These are phyloP conservation scores for Trissolcus brochymenae DNA, from an alignment of 2,888 invertebrate genomes.

Conservation along the genomic window DNA sequence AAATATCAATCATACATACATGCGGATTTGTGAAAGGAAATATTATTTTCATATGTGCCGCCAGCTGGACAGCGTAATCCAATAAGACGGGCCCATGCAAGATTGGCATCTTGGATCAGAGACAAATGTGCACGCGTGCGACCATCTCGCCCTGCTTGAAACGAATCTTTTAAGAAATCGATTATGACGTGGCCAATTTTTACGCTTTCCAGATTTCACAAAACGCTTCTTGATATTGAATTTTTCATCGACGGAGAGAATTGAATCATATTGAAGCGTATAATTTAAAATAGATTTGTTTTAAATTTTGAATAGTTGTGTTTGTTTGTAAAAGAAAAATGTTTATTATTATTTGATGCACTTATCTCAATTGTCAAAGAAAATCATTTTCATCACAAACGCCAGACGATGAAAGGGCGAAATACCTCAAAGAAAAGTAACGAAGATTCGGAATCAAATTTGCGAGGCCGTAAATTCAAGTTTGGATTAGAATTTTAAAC, in stretches of 20 bases:
- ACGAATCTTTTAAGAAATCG: conserved; percentile 41
- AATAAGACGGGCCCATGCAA: conserved; percentile 67
- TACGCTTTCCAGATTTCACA: conserved; percentile 25
- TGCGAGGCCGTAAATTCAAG: conserved; percentile 10
- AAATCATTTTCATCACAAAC: conserved; percentile 12
- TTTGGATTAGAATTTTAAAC: conserved; percentile 33
- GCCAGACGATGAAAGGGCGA: conserved; percentile 19
- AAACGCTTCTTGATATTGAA: conserved; percentile 21
- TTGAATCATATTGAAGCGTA: neutral
- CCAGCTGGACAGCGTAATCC: conserved; percentile 66
- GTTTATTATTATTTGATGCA: neutral
- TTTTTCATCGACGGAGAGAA: neutral
- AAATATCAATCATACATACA: conserved; percentile 73
- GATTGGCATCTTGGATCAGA: conserved; percentile 56
- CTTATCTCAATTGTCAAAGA: conserved; percentile 26
- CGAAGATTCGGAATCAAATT: conserved; percentile 41
- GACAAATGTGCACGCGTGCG: conserved; percentile 48
- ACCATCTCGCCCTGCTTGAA: conserved; percentile 20
- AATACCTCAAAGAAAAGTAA: conserved; percentile 25
- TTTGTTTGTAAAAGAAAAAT: too few relatives aligned
- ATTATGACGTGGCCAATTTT: conserved; percentile 34
- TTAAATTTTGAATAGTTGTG: neutral
- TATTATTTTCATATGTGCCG: conserved; percentile 74
- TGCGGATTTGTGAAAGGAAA: conserved; percentile 65
- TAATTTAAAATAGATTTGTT: neutral